Base-by-base conservation (phyloP, 2,888 invertebrate species). In the Oconnorella tubifera region DNA sequence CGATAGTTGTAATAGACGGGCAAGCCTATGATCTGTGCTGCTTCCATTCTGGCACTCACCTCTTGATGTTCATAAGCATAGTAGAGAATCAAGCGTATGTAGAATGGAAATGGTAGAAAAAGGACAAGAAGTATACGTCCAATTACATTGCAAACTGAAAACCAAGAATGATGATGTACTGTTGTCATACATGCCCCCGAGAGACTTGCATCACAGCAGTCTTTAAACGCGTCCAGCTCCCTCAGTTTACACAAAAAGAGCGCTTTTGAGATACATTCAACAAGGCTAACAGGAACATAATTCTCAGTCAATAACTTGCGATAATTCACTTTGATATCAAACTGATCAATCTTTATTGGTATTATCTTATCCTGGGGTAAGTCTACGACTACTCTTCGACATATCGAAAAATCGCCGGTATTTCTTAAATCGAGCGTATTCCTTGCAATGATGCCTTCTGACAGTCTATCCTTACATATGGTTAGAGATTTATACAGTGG, bases 61-160 rank as follows among this genome's bases (percentile, higher is more conserved):
- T 78, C 78, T 2, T 74, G 70, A 32, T 75, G 65, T 65, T 80
- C 80, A 56, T 74, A 79, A 32, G 70, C 65, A 66, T 77, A 79
- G 68, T 77, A 80, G 40, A 78, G 71, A 23, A 74, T 65, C 4
- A 77, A 68, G 0, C 80, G 67, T 19, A 75, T 62, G 67, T 78
- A 80, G 66, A 75, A 80, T 0, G 79, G 79, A 14, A 76, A 33
- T 0, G 80, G 80, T 2, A 78, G 61, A 3, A 77, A 31, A 1
- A 78, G 50, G 2, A 79, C 64, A 23, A 76, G 62, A 0, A 80
- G 51, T 2, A 69, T 32, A 2, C 73, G 58, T 56, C 76, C 76
- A n/a, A 78, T 70, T 3, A 76, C 51, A 10, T 68, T 70, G 40
- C 70, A 70, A 2, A 65, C 28, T 4, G 23, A 19, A 6, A 64